These are phyloP conservation scores for Galeopsomyia nigrocyanea DNA, from an alignment of 2,888 invertebrate genomes.

Conservation along the genomic window DNA sequence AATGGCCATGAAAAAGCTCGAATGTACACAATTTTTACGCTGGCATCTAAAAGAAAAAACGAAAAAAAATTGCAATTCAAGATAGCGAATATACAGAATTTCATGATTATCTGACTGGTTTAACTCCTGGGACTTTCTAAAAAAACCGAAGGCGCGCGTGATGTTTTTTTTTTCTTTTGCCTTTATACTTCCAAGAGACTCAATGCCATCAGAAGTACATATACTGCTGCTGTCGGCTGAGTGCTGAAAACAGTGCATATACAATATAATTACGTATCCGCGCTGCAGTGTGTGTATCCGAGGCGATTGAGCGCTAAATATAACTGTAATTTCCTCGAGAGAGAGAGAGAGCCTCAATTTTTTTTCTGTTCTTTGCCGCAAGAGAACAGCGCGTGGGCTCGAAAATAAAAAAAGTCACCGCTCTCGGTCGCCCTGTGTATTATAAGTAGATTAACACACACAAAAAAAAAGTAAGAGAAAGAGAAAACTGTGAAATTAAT, in stretches of 20 bases:
- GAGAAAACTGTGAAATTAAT: neutral
- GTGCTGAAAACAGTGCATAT: conserved; percentile 21
- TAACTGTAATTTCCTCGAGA: conserved; percentile 30
- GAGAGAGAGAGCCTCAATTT: conserved; percentile 1
- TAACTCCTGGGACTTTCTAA: conserved; percentile 11
- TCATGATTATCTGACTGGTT: too few species aligned
- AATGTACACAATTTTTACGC: too few species aligned
- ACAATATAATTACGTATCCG: conserved; percentile 23
- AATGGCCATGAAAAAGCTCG: too few species aligned
- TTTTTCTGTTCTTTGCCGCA: conserved; percentile 3
- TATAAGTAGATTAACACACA: conserved; percentile 1
- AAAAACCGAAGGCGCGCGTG: conserved; percentile 11
- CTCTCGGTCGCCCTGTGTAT: neutral
- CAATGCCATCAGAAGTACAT: neutral
- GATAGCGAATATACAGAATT: too few species aligned
- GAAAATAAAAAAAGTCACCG: conserved; percentile 11
- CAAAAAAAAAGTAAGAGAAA: neutral
- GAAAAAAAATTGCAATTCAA: too few species aligned
- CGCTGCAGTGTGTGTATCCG: neutral
- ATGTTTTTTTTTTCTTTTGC: neutral
- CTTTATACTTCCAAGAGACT: conserved; percentile 11
- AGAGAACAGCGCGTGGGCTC: neutral
- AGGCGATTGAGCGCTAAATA: conserved; percentile 7
- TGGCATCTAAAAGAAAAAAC: too few species aligned
- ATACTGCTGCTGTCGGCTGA: neutral